Percentiles rank a stretch among this genome's conserved stretches.
phyloP scores from a whole-genome alignment of 2,113 vertebrate genomes.

The Ptyas mucosa region DNA sequence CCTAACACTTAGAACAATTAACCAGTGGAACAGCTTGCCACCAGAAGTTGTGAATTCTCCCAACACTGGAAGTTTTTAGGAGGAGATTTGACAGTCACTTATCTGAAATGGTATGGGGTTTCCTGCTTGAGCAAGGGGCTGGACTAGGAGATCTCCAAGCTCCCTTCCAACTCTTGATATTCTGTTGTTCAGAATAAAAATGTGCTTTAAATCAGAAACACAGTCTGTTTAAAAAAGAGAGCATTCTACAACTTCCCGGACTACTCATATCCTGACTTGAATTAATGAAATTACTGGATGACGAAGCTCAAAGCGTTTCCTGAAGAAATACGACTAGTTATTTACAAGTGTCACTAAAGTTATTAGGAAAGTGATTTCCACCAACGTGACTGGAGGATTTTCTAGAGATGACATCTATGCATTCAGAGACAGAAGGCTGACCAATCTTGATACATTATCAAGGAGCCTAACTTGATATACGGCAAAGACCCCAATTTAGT shows the following conservation, averaged over 20 bases:
- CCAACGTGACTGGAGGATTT: neutral
- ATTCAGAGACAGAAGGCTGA: neutral
- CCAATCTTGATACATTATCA: too few species aligned
- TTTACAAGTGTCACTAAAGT: neutral
- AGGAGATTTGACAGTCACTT: neutral
- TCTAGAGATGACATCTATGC: neutral
- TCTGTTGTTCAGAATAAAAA: neutral
- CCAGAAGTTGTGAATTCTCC: neutral
- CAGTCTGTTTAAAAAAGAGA: neutral
- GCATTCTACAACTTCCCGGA: neutral
- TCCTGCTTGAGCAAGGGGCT: neutral
- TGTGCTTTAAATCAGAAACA: neutral
- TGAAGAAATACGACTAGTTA: neutral
- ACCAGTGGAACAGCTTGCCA: too few species aligned
- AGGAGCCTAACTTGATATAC: neutral
- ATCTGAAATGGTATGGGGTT: neutral
- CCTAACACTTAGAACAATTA: neutral
- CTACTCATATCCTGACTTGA: neutral
- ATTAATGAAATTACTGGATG: neutral
- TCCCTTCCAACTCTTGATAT: neutral
- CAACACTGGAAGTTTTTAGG: neutral
- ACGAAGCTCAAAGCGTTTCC: neutral
- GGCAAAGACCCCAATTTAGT: neutral
- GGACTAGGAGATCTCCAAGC: neutral
- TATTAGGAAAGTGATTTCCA: neutral